Percentiles rank a stretch among this genome's conserved stretches.
phyloP scores from a whole-genome alignment of 2,113 vertebrate genomes.

The Zootoca vivipara region DNA sequence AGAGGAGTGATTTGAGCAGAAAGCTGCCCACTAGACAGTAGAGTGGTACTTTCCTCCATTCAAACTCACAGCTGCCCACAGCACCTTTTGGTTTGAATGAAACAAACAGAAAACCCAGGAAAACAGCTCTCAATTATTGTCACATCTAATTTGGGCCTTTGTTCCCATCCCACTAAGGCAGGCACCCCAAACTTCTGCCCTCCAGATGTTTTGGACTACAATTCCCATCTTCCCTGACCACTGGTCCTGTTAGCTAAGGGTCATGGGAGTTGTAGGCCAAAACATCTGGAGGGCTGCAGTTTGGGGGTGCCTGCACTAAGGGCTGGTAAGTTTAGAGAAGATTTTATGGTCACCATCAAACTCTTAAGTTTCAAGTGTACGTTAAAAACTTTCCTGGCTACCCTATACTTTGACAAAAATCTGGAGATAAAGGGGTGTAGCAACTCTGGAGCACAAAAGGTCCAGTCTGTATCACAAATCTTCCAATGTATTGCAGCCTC shows the following conservation, averaged over 20 bases:
- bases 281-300: too few species aligned
- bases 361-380: not conserved
- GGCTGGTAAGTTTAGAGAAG: not conserved
- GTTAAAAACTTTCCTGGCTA: not conserved
- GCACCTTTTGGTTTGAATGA: not conserved
- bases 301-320: too few species aligned
- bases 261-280: too few species aligned
- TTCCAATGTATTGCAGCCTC: not conserved
- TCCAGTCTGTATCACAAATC: not conserved
- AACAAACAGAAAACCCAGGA: not conserved
- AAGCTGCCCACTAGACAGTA: not conserved
- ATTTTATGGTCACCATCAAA: not conserved
- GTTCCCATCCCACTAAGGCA: not conserved
- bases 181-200: too few species aligned
- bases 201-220: too few species aligned
- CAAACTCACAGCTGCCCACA: not conserved
- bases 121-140: not conserved
- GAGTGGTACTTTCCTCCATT: not conserved
- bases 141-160: not conserved
- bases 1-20: not conserved
- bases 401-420: not conserved
- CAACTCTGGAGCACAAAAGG: not conserved
- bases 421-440: not conserved
- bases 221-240: too few species aligned
- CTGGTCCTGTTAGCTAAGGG: too few species aligned